Evolutionary conservation across 2,113 vertebrate genomes (phyloP).

Genomic region (Myotis brandtii): DNA sequence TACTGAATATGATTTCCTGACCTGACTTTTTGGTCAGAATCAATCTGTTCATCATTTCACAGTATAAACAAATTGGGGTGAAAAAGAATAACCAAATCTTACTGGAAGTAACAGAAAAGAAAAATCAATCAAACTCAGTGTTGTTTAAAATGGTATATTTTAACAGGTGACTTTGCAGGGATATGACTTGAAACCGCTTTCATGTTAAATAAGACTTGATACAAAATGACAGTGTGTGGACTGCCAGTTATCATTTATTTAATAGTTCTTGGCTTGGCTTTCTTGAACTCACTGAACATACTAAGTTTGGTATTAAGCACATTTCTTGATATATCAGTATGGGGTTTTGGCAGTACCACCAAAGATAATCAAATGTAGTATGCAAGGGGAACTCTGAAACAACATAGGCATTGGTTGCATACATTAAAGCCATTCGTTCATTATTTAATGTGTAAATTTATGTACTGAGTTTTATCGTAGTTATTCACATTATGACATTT

Average conservation of each 20-base stretch:
- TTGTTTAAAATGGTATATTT: background rate
- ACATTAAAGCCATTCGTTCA: constrained; percentile 72
- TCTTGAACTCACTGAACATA: background rate
- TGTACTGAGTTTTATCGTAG: background rate
- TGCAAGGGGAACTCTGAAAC: constrained; percentile 60
- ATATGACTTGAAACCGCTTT: background rate
- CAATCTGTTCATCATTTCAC: constrained; percentile 54
- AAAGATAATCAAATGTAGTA: constrained; percentile 25
- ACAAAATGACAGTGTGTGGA: background rate
- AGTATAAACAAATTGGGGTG: background rate
- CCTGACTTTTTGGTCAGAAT: constrained; percentile 6
- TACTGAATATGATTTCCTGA: constrained; percentile 21
- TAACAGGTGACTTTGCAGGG: background rate
- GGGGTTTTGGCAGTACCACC: background rate
- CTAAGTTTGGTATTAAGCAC: background rate
- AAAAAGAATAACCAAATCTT: background rate
- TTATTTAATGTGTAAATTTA: constrained; percentile 49
- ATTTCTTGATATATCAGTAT: background rate
- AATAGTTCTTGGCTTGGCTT: background rate
- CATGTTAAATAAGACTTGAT: background rate
- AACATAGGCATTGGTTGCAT: constrained; percentile 56
- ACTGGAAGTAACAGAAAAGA: background rate
- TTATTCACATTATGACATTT: constrained; percentile 61
- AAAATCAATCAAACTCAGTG: background rate
- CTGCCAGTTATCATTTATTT: background rate